These are phyloP conservation scores for Pachydiplax longipennis DNA, from an alignment of 2,888 invertebrate species.

Conservation along the genomic window DNA sequence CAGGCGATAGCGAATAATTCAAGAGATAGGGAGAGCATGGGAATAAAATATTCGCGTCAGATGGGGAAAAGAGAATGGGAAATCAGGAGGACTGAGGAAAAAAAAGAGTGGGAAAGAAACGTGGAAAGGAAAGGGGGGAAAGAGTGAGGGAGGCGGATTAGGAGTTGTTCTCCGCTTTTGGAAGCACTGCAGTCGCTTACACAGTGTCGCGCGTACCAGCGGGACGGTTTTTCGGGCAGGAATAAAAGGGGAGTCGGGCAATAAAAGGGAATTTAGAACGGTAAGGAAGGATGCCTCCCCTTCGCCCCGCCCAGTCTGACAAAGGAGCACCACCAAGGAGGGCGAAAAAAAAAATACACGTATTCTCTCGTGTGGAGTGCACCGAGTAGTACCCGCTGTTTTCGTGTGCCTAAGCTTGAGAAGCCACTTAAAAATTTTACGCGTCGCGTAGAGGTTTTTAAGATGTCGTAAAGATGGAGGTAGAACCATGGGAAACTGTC, in stretches of 20 bases:
- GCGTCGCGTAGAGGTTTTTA: background rate
- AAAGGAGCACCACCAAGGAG: background rate
- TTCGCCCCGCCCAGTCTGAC: background rate
- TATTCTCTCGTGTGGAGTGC: too few relatives aligned
- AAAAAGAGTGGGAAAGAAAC: background rate
- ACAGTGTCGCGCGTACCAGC: background rate
- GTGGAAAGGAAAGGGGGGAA: background rate
- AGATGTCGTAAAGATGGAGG: background rate
- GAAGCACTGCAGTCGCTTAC: background rate
- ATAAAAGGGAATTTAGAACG: background rate
- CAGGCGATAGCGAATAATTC: slow-evolving; percentile 39
- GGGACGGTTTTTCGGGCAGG: background rate
- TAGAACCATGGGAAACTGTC: too few relatives aligned
- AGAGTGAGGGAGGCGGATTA: background rate
- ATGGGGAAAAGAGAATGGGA: slow-evolving; percentile 37
- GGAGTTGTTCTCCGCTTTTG: background rate
- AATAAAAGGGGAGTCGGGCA: background rate
- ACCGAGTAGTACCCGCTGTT: background rate
- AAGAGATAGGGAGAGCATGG: slow-evolving; percentile 16
- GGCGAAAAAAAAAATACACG: too few relatives aligned
- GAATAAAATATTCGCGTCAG: slow-evolving; percentile 39
- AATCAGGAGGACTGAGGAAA: slow-evolving; percentile 3
- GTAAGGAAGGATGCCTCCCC: background rate
- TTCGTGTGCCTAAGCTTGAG: background rate
- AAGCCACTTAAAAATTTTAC: background rate